Evolutionary conservation across 2,113 vertebrate species (phyloP).

Genomic region (Oceanodroma tethys): DNA sequence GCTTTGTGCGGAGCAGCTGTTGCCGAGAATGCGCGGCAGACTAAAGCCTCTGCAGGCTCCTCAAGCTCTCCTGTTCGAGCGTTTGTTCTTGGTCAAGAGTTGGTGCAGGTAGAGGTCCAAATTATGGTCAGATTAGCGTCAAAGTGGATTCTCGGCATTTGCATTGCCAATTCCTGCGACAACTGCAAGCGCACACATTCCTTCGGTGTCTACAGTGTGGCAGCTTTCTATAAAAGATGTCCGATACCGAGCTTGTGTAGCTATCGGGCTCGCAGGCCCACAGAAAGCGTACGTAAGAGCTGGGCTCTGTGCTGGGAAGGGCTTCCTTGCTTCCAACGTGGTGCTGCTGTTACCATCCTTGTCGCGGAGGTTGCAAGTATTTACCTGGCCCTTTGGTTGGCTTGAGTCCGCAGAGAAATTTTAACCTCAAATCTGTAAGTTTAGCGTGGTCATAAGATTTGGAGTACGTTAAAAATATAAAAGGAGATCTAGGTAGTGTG

Average conservation of each 20-base stretch:
- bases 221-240: not conserved
- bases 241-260: not conserved
- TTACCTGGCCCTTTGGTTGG: not conserved
- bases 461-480: not conserved
- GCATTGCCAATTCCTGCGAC: not conserved
- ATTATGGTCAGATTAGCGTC: not conserved
- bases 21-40: not conserved
- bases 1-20: not conserved
- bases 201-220: not conserved
- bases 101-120: not conserved
- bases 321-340: not conserved
- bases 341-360: not conserved
- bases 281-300: not conserved
- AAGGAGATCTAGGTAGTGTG: not conserved
- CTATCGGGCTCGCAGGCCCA: not conserved
- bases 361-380: not conserved
- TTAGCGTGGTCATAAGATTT: not conserved
- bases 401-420: not conserved
- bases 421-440: not conserved
- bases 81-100: not conserved
- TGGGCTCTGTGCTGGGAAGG: not conserved
- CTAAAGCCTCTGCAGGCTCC: not conserved
- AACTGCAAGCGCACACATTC: not conserved
- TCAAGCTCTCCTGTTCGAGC: not conserved
- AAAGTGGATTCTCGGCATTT: not conserved